These are phyloP conservation scores for Sebastes hubbsi DNA, from an alignment of 2,797 vertebrate genomes.

Conservation along the genomic window DNA sequence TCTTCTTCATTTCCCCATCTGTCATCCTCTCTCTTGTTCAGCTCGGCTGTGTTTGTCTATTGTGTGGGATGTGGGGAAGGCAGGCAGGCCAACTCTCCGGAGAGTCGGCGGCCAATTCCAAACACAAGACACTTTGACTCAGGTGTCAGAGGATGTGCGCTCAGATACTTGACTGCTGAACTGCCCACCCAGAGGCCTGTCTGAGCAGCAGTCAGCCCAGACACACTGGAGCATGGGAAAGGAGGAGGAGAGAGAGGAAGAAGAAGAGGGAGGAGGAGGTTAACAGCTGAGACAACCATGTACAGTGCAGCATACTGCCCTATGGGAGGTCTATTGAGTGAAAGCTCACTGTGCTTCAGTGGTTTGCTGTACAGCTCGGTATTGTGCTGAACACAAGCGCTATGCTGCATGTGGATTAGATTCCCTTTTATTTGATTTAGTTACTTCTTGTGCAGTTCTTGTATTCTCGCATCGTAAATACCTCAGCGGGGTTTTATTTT, in stretches of 20 bases:
- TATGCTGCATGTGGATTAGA: constrained; percentile 27
- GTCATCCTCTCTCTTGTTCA: constrained; percentile 19
- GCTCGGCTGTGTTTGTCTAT: constrained; percentile 20
- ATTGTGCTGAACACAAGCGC: constrained; percentile 19
- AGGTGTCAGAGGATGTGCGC: constrained; percentile 50
- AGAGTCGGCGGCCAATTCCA: constrained; percentile 52
- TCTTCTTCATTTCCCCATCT: not conserved
- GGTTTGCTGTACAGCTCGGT: constrained; percentile 33
- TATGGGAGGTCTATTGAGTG: constrained; percentile 67
- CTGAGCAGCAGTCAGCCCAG: constrained; percentile 51
- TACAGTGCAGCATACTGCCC: constrained; percentile 44
- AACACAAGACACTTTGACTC: constrained; percentile 62
- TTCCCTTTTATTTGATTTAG: constrained; percentile 17
- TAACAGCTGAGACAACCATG: constrained; percentile 66
- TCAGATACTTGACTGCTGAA: constrained; percentile 63
- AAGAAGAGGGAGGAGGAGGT: constrained; percentile 34
- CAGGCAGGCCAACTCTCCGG: constrained; percentile 23
- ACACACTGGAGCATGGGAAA: constrained; percentile 47
- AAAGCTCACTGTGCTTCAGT: constrained; percentile 52
- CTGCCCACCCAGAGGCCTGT: constrained; percentile 58
- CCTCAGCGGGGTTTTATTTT: not conserved
- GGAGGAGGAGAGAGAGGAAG: not conserved
- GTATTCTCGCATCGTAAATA: not conserved
- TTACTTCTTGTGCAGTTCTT: not conserved
- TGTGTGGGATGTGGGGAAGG: not conserved